Conservation (phyloP, 2,888 invertebrate genomes). For the Alviniconcha strummeri region DNA sequence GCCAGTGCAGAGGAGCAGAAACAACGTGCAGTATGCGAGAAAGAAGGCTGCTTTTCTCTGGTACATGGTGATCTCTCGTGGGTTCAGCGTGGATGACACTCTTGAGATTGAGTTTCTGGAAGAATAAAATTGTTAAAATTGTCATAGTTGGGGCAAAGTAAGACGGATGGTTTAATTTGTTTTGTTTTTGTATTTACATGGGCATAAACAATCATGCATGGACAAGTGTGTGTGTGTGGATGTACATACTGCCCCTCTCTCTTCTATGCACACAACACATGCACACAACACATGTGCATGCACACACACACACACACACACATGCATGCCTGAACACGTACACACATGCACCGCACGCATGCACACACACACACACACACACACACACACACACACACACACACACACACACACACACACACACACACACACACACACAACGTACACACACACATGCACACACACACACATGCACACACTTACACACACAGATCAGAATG, state of each 20-base stretch:
- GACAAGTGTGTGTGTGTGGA: background rate
- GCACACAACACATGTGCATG: background rate
- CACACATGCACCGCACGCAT: background rate
- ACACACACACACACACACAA: background rate
- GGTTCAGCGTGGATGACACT: no score
- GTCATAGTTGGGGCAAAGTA: no score
- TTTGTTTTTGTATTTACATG: background rate
- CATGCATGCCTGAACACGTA: background rate
- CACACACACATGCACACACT: background rate
- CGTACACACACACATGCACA: background rate
- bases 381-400: background rate
- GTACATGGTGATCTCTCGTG: no score
- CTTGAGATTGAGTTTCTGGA: background rate
- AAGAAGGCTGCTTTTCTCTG: no score
- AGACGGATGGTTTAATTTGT: background rate
- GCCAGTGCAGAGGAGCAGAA: no score
- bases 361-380: background rate
- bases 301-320: background rate
- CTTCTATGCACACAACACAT: background rate
- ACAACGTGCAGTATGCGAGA: no score
- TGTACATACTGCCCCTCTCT: background rate
- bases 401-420: constrained; percentile 9
- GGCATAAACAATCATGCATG: background rate
- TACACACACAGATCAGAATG: background rate
- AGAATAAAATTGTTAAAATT: background rate